phyloP scores from a whole-genome alignment of 2,888 invertebrate species.

The Sclerodermus sp. region DNA sequence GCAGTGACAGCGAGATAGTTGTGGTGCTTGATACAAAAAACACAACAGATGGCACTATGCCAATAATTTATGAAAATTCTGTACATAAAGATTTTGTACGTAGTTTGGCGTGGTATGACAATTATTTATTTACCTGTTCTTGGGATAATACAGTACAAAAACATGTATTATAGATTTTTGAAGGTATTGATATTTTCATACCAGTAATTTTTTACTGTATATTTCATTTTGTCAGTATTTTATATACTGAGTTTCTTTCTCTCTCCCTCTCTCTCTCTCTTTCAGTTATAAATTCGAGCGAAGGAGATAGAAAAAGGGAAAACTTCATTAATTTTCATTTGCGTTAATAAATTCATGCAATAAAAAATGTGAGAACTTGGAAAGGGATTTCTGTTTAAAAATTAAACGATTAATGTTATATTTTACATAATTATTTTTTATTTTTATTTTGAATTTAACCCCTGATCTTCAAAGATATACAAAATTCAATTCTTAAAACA shows the following conservation, averaged over 20 bases:
- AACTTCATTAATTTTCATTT: neutral
- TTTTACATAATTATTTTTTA: no score
- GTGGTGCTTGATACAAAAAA: slow-evolving; percentile 53
- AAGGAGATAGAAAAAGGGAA: no score
- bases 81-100: slow-evolving; percentile 62
- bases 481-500: no score
- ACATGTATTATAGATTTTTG: slow-evolving; percentile 30
- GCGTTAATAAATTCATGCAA: neutral
- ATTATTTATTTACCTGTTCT: slow-evolving; percentile 62
- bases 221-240: no score
- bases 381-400: no score
- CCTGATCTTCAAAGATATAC: slow-evolving; percentile 2
- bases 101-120: slow-evolving; percentile 62
- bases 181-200: no score
- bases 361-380: neutral
- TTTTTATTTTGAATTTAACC: no score
- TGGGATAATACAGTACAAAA: slow-evolving; percentile 61
- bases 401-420: no score
- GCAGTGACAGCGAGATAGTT: slow-evolving; percentile 58
- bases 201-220: no score
- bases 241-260: no score
- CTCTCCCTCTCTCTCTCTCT: no score
- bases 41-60: slow-evolving; percentile 36
- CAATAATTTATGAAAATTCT: slow-evolving; percentile 55
- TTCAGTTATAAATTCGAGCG: no score